These are phyloP conservation scores for Pseudorhiza aurosa DNA, from an alignment of 30 jellyfish, hydroid and myxozoan genomes.

Conservation along the genomic window DNA sequence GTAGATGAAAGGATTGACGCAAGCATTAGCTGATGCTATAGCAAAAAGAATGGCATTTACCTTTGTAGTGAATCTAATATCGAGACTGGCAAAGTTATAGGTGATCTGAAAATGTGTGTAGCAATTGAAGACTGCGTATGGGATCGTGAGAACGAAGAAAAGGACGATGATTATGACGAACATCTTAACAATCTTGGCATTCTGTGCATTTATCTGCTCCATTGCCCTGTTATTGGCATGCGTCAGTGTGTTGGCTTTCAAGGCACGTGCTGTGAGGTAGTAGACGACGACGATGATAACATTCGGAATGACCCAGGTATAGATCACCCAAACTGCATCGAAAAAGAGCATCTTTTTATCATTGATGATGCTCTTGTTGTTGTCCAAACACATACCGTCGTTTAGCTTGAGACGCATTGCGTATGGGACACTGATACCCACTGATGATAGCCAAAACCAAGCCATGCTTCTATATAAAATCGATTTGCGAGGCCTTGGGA, in stretches of 20 bases:
- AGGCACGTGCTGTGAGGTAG: conserved; percentile 19
- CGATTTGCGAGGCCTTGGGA: not conserved
- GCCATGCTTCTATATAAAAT: not conserved
- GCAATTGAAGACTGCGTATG: conserved; percentile 17
- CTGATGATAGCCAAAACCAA: conserved; percentile 4
- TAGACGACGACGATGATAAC: conserved; percentile 9
- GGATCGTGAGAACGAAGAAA: conserved; percentile 33
- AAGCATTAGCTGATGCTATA: conserved; percentile 20
- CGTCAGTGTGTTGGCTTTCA: conserved; percentile 13
- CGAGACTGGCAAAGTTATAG: not conserved
- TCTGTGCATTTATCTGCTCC: conserved; percentile 21
- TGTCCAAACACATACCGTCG: not conserved
- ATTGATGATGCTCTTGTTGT: not conserved
- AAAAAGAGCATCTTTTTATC: not conserved
- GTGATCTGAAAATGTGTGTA: not conserved
- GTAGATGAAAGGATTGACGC: too few species aligned
- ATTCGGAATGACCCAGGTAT: conserved; percentile 8
- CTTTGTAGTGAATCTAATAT: not conserved
- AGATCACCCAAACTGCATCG: not conserved
- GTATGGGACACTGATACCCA: conserved; percentile 7
- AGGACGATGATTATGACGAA: conserved; percentile 28
- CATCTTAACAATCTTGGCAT: conserved; percentile 22
- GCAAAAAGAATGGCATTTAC: not conserved
- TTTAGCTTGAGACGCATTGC: not conserved
- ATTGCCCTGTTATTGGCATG: conserved; percentile 49